Evolutionary conservation across 2,888 invertebrate genomes (phyloP).

Genomic region (Platycnemis pennipes): DNA sequence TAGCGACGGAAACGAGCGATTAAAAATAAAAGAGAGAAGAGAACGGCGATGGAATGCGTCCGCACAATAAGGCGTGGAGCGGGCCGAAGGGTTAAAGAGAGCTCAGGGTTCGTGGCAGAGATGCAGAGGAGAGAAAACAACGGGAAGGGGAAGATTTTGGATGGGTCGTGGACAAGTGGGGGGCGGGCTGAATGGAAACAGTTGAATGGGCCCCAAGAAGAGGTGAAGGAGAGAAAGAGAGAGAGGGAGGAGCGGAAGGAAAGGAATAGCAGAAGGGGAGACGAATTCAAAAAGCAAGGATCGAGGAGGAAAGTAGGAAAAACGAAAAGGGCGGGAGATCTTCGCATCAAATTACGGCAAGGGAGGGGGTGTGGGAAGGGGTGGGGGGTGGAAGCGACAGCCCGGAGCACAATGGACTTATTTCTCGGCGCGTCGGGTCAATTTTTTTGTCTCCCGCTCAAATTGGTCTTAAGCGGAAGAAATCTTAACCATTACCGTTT

Average conservation of each 20-base stretch:
- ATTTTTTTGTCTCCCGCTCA: background rate
- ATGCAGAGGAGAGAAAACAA: background rate
- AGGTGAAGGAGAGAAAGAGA: too few species aligned
- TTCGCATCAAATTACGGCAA: background rate
- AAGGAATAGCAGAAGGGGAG: background rate
- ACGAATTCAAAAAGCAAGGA: background rate
- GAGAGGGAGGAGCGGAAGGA: too few species aligned
- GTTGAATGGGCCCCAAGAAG: background rate
- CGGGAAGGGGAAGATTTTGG: background rate
- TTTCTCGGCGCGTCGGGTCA: background rate
- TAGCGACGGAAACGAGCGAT: background rate
- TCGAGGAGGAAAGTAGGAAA: background rate
- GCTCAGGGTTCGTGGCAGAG: background rate
- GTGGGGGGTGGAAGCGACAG: background rate
- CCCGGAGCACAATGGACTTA: background rate
- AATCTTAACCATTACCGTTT: background rate
- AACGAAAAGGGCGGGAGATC: background rate
- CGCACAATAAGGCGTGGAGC: too few species aligned
- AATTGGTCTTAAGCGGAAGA: background rate
- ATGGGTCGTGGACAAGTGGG: background rate
- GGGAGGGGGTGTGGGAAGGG: background rate
- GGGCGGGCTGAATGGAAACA: background rate
- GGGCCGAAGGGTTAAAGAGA: too few species aligned
- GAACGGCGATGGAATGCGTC: background rate
- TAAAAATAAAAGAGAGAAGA: background rate